A percentile compares a stretch with the other conserved stretches of the same genome.
These are phyloP conservation scores for Vanessa tameamea DNA, from an alignment of 1,140 invertebrate genomes.

Conservation along the genomic window DNA sequence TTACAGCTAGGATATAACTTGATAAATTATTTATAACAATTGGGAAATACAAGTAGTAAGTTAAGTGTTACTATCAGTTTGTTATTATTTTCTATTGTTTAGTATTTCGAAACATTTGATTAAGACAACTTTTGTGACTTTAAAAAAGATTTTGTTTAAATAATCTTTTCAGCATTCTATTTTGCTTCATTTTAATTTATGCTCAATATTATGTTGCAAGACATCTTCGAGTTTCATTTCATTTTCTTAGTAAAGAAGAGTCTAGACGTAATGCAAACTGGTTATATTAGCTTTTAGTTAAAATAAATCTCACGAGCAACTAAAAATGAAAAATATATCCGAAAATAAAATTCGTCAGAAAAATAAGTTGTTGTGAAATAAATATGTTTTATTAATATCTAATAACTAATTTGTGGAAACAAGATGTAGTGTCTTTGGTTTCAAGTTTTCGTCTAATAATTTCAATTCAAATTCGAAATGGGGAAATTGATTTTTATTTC, in stretches of 20 bases:
- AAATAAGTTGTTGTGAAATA: conserved; percentile 11
- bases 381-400: neutral
- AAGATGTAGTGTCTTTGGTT: no score
- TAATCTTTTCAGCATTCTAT: neutral
- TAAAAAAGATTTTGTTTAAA: no score
- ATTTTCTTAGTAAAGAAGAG: conserved; percentile 21
- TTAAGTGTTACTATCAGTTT: no score
- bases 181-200: neutral
- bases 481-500: neutral
- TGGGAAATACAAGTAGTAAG: no score
- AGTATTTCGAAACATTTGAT: no score
- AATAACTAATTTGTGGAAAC: no score
- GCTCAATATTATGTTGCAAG: conserved; percentile 6
- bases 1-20: no score
- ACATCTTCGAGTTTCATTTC: conserved; percentile 22
- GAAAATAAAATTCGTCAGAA: neutral
- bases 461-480: no score
- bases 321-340: conserved; percentile 24
- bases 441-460: no score
- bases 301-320: conserved; percentile 29
- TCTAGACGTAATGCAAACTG: conserved; percentile 32
- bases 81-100: no score
- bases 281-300: conserved; percentile 22
- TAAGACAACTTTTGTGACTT: no score
- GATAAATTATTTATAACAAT: no score